phyloP scores from a whole-genome alignment of 1,140 invertebrate species.

The Caenorhabditis brenneri region DNA sequence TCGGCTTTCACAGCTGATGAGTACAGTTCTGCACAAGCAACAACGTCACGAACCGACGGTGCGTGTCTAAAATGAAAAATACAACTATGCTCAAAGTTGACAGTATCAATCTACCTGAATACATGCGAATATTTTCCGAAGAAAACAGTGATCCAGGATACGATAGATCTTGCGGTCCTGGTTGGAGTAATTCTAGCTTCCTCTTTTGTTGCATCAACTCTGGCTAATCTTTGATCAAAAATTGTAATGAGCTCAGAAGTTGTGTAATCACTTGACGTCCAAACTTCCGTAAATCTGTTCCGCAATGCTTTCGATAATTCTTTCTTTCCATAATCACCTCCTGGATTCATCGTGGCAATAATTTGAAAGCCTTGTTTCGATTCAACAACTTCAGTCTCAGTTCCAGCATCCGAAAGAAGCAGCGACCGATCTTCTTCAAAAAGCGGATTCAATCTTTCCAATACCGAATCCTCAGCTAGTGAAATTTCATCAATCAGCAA shows the following conservation, averaged over 20 bases:
- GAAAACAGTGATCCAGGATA: constrained; percentile 84
- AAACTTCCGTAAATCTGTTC: constrained; percentile 98
- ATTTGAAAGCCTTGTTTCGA: constrained; percentile 85
- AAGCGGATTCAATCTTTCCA: constrained; percentile 94
- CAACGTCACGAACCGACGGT: constrained; percentile 88
- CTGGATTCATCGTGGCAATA: constrained; percentile 99
- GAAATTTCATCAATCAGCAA: constrained; percentile 99
- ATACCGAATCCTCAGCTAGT: constrained; percentile 94
- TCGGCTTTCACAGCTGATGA: constrained; percentile 73
- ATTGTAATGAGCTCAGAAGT: constrained; percentile 80
- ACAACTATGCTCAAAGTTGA: constrained; percentile 13
- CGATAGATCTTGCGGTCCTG: constrained; percentile 75
- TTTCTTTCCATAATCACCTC: constrained; percentile 99
- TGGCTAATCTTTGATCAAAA: constrained; percentile 73
- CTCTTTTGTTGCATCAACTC: constrained; percentile 23
- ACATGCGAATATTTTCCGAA: constrained; percentile 70
- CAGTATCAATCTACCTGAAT: constrained; percentile 63
- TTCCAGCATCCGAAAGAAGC: constrained; percentile 79
- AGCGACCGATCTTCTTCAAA: constrained; percentile 90
- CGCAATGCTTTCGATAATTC: constrained; percentile 95
- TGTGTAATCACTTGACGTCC: constrained; percentile 82
- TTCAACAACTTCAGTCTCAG: constrained; percentile 74
- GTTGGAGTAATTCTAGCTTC: constrained; percentile 71
- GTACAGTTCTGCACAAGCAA: constrained; percentile 91
- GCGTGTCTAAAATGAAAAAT: constrained; percentile 61